These are phyloP conservation scores for Atherix ibis DNA, from an alignment of 2,888 invertebrate species.

Conservation along the genomic window DNA sequence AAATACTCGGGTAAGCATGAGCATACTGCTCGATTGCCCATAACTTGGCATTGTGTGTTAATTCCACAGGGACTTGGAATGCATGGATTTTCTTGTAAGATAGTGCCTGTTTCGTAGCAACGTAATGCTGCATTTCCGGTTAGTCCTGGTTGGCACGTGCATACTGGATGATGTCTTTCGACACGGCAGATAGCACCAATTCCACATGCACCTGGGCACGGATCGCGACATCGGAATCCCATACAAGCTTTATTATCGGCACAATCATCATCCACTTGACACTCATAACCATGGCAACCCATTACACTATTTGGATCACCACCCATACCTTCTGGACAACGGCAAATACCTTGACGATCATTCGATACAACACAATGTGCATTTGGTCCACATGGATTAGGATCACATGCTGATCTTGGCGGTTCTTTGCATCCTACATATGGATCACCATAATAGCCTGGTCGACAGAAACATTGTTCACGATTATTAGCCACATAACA, in stretches of 20 bases:
- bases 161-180: constrained; percentile 64
- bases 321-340: constrained; percentile 56
- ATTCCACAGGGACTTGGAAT: constrained; percentile 59
- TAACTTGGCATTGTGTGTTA: constrained; percentile 61
- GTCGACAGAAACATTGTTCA: constrained; percentile 70
- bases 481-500: constrained; percentile 68
- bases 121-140: constrained; percentile 63
- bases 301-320: constrained; percentile 57
- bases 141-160: constrained; percentile 53
- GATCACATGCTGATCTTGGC: constrained; percentile 53
- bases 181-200: constrained; percentile 55
- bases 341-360: constrained; percentile 54
- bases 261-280: constrained; percentile 67
- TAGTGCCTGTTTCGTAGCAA: constrained; percentile 44
- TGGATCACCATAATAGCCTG: constrained; percentile 62
- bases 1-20: constrained; percentile 58
- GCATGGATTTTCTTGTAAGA: constrained; percentile 49
- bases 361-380: constrained; percentile 53
- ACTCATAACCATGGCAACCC: constrained; percentile 67
- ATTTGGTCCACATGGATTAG: constrained; percentile 68
- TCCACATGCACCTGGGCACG: constrained; percentile 70
- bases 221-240: constrained; percentile 63
- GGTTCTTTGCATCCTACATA: constrained; percentile 58
- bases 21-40: constrained; percentile 55
- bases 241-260: constrained; percentile 56